Conservation (phyloP, 53 echinoderm and acorn worm genomes). For the Arbacia lixula region DNA sequence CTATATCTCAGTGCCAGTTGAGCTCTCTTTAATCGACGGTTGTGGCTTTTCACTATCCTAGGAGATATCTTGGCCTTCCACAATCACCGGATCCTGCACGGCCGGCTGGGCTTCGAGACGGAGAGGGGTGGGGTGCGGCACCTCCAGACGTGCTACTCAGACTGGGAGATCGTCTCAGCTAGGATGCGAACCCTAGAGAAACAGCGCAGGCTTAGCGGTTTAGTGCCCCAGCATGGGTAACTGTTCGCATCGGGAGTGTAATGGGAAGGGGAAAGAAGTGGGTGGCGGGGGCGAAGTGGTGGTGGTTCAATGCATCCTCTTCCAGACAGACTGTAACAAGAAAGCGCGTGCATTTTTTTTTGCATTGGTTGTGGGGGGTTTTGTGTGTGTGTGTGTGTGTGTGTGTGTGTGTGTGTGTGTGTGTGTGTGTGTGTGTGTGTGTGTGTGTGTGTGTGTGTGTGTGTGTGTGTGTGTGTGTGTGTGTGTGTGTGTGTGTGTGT, state of each 20-base stretch:
- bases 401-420: background rate
- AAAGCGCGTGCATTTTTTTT: background rate
- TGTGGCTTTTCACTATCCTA: no score
- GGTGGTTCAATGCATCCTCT: background rate
- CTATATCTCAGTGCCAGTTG: no score
- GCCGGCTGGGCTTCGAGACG: constrained; percentile 7
- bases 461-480: constrained; percentile 6
- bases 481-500: background rate
- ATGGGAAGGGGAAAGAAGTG: background rate
- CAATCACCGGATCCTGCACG: constrained; percentile 28
- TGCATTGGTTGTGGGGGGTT: background rate
- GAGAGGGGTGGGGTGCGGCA: background rate
- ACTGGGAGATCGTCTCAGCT: constrained; percentile 58
- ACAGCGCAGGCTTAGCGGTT: background rate
- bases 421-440: background rate
- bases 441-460: constrained; percentile 6
- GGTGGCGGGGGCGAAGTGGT: background rate
- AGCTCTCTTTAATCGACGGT: no score
- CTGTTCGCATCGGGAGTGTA: background rate
- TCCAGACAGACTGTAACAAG: background rate
- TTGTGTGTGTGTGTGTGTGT: background rate
- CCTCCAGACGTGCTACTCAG: constrained; percentile 40
- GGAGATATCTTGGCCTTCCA: constrained; percentile 33
- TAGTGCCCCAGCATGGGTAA: background rate
- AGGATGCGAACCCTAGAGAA: constrained; percentile 42